Conservation (phyloP, 2,797 vertebrate genomes). For the Anguilla pacifica region DNA sequence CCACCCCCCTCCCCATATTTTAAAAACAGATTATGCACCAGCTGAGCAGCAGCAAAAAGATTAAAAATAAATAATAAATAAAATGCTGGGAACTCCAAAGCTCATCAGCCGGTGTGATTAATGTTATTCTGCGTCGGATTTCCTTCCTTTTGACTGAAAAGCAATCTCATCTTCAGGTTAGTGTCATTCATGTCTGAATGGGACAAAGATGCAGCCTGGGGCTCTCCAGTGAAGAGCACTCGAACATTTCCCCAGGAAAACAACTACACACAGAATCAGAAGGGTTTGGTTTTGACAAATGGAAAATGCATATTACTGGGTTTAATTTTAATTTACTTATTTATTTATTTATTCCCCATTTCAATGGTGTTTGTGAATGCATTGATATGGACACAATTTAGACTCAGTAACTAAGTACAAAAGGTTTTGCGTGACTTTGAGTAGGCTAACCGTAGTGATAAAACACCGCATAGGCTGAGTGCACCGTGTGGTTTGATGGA, state of each 20-base stretch:
- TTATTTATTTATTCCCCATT: slow-evolving; percentile 28
- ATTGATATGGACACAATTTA: slow-evolving; percentile 17
- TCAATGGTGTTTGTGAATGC: neutral
- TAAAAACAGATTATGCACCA: neutral
- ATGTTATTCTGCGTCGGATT: neutral
- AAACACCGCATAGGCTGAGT: neutral
- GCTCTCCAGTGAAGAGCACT: neutral
- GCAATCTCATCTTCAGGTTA: neutral
- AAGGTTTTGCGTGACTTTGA: neutral
- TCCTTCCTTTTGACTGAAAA: slow-evolving; percentile 11
- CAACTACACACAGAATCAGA: neutral
- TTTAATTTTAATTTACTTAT: slow-evolving; percentile 11
- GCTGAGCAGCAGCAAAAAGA: neutral
- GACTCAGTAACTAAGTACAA: neutral
- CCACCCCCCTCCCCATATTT: neutral
- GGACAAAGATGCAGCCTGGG: neutral
- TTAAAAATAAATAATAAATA: neutral
- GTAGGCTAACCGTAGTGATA: neutral
- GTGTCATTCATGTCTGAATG: neutral
- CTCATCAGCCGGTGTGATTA: neutral
- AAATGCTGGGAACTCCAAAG: neutral
- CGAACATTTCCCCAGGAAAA: neutral
- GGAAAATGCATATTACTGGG: neutral
- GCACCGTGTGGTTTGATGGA: slow-evolving; percentile 25
- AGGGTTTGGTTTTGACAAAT: neutral